Evolutionary conservation across 1,140 invertebrate genomes (phyloP), one percentile per base, ranked within the genome.

Genomic region (Cecropterus lyciades): DNA sequence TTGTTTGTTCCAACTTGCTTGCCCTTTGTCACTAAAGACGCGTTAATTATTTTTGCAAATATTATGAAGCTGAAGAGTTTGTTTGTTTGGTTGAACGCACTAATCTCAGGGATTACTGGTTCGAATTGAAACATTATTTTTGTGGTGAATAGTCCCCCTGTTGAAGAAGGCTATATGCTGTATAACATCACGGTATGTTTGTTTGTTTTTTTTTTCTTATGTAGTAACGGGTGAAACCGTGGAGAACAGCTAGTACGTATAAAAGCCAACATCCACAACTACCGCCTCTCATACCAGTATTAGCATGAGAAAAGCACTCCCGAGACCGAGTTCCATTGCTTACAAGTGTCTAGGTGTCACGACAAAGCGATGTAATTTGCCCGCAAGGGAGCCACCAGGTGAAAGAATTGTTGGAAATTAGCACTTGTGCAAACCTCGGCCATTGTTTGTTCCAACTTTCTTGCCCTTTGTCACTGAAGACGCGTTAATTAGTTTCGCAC

Each of bases 241-340:
- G n/a, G n/a, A n/a, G n/a, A n/a, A n/a, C n/a, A n/a, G n/a, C n/a
- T n/a, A n/a, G n/a, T n/a, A n/a, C n/a, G n/a, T n/a, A n/a, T n/a
- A n/a, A n/a, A 24, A 24, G 5, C 20, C 20, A 24, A n/a, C n/a
- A n/a, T n/a, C n/a, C n/a, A n/a, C n/a, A n/a, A n/a, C 20, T 24
- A 5, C 20, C 20, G 1, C 20, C 20, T 24, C 20, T 24, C n/a
- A n/a, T 24, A 24, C 1, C 20, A 24, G 64, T 72, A 79, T 79
- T 79, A 75, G 69, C 76, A 79, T 79, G 56, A 79, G 72, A 79
- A 79, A 51, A 76, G 56, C 55, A 15, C 56, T 46, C 33, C 15
- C 14, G 46, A 15, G 55, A 24, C 33, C 46, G 53, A 60, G 65
- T 76, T 67, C 66, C 64, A 76, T 74, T 76, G 77, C 67, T 73